phyloP scores from a whole-genome alignment of 2,888 invertebrate genomes.

The Patella pellucida region DNA sequence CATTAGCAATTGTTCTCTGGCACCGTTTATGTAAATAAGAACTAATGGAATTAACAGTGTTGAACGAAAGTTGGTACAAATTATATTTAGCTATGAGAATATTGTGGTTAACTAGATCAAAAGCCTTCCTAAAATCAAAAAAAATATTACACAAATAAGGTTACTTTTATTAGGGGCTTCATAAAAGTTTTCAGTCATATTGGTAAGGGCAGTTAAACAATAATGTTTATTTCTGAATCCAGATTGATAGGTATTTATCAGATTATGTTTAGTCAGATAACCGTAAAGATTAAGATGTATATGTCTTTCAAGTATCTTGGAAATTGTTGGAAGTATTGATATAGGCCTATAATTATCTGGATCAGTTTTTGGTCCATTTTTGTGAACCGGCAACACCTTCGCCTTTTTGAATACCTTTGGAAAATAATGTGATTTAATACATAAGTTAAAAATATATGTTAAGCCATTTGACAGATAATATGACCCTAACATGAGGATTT shows the following conservation, averaged over 20 bases:
- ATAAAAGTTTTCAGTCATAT: not conserved
- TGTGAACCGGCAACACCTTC: not conserved
- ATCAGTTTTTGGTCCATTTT: not conserved
- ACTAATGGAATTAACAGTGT: too few relatives aligned
- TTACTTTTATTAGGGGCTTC: not conserved
- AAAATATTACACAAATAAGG: not conserved
- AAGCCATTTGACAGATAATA: not conserved
- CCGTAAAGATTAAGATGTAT: not conserved
- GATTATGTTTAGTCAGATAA: not conserved
- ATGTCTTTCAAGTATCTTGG: not conserved
- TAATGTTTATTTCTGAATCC: not conserved
- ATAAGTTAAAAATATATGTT: conserved; percentile 1
- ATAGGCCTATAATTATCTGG: not conserved
- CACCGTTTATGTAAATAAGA: too few relatives aligned
- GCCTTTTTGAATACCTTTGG: not conserved
- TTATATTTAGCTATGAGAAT: not conserved
- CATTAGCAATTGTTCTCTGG: too few relatives aligned
- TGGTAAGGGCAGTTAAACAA: not conserved
- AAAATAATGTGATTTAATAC: not conserved
- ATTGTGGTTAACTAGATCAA: not conserved
- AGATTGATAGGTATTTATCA: not conserved
- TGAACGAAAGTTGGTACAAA: not conserved
- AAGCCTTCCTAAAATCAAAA: not conserved
- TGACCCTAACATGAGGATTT: not conserved
- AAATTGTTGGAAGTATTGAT: not conserved